Base-by-base conservation (phyloP, 1,140 invertebrate genomes). In the Helicoverpa zea region DNA sequence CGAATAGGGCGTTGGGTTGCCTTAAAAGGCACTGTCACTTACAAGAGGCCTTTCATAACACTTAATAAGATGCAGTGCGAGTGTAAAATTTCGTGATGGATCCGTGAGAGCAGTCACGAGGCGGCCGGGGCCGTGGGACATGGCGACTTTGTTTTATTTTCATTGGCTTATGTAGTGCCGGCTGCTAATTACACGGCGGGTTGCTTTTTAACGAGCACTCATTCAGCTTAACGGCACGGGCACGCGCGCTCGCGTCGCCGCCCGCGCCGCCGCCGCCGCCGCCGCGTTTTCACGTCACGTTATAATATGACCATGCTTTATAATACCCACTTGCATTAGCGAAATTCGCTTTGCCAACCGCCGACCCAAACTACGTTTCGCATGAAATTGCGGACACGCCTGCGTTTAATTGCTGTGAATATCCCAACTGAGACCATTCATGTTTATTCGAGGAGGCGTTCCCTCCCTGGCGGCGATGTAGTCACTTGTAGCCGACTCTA, bases 51-150 rank as follows among this genome's bases (percentile, higher is more conserved):
- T 93, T 94, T 94, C 92, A 94, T 94, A 94, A 94, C 89, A 91
- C 87, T 91, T 93, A 93, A 93, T 91, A 93, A 94, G 91, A 92
- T 94, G 87, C 91, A 90, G 87, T 88, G 84, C 86, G 87, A 92
- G 88, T 90, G 91, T 89, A 89, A 92, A 90, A 87, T 92, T 90
- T 92, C 92, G 92, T 93, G 92, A 92, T 92, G 90, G 87, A 91
- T 91, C 88, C 89, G 87, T 88, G 89, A 88, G 88, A 84, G 89
- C 58, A 90, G 92, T 94, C 93, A 94, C 92, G 92, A 89, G 89
- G 83, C 85, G 88, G 84, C 88, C 77, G 83, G 82, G 91, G 91
- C 90, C 90, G 91, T 91, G 91, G 86, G 90, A 93, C 86, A 90
- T 76, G 84, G 84, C 81, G 83, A 84, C 84, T 90, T 89, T 89